Base-by-base conservation (phyloP, 2,797 vertebrate genomes). In the Spinibarbus caldwelli region DNA sequence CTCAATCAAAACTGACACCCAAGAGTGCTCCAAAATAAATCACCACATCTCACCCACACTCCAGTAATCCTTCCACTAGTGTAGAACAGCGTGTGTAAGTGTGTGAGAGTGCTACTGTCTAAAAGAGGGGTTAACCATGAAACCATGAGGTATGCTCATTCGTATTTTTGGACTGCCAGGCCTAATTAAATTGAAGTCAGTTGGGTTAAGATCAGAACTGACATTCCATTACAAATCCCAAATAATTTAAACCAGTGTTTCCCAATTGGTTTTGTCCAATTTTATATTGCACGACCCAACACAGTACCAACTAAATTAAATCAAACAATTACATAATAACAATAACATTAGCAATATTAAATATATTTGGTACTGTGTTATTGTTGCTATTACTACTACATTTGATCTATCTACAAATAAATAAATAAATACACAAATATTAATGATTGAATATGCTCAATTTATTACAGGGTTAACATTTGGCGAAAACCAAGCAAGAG, bases 1-100 rank as follows among this genome's bases (percentile, higher is more conserved):
- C 78, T 84, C 78, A 83, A 89, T 89, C 84, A 87, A 84, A 79
- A 31, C 71, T 72, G 86, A 89, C 45, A 64, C 15, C 23, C 38
- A 81, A 89, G 86, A 45, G 88, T 86, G 21, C 88, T 87, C 64
- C 71, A 85, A 76, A 52, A 67, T 68, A 80, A 88, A 87, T 88
- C 59, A 81, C 47, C 83, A 62, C 64, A 59, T 78, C 76, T 79
- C 73, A 62, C 29, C 52, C 41, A 45, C 64, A 86, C 83, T 80
- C 62, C 80, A 80, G 54, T 68, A 70, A 52, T 71, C 43, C 70
- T 57, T 85, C 68, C 57, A 64, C 62, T 59, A 57, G 19, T 29
- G 52, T 64, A 26, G 52, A 64, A 36, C 41, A 52, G 34, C 0
- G 14, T 41, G 34, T 36, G 6, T 67, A 17, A 45, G 83, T 54